These are phyloP conservation scores for Amphiura filiformis DNA, from an alignment of 35 echinoderm and acorn worm genomes.

Conservation along the genomic window DNA sequence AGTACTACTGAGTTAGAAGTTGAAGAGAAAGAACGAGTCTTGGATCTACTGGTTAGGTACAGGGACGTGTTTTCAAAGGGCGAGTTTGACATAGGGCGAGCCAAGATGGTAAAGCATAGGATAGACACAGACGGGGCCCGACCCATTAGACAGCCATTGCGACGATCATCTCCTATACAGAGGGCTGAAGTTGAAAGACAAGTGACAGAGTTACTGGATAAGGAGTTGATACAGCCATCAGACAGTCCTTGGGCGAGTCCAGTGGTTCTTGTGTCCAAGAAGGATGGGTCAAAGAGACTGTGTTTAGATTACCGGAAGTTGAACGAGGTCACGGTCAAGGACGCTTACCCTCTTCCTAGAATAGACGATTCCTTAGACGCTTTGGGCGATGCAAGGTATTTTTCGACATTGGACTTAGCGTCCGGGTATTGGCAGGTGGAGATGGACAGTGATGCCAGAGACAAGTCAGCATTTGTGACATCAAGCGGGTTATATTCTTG, in stretches of 20 bases:
- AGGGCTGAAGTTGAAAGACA: too few relatives aligned
- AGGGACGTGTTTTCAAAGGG: slow-evolving; percentile 35
- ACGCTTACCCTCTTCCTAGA: too few relatives aligned
- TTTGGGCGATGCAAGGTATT: neutral
- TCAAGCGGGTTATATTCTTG: too few relatives aligned
- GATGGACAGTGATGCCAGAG: too few relatives aligned
- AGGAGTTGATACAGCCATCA: slow-evolving; percentile 14
- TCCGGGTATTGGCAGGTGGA: too few relatives aligned
- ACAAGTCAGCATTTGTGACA: too few relatives aligned
- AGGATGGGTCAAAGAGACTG: slow-evolving; percentile 47
- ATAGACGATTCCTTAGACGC: neutral
- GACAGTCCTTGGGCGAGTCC: too few relatives aligned
- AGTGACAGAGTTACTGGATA: slow-evolving; percentile 20
- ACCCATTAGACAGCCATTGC: slow-evolving; percentile 16
- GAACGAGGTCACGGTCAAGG: neutral
- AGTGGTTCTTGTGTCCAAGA: slow-evolving; percentile 49
- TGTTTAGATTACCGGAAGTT: too few relatives aligned
- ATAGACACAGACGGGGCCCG: slow-evolving; percentile 9
- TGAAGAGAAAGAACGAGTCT: neutral
- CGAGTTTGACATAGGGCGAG: slow-evolving; percentile 17
- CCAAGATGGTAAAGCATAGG: slow-evolving; percentile 12
- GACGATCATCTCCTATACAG: neutral
- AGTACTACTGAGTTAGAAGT: neutral
- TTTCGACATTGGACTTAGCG: too few relatives aligned
- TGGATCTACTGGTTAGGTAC: slow-evolving; percentile 5